phyloP scores from a whole-genome alignment of 1,140 invertebrate species.

The Bombus impatiens region DNA sequence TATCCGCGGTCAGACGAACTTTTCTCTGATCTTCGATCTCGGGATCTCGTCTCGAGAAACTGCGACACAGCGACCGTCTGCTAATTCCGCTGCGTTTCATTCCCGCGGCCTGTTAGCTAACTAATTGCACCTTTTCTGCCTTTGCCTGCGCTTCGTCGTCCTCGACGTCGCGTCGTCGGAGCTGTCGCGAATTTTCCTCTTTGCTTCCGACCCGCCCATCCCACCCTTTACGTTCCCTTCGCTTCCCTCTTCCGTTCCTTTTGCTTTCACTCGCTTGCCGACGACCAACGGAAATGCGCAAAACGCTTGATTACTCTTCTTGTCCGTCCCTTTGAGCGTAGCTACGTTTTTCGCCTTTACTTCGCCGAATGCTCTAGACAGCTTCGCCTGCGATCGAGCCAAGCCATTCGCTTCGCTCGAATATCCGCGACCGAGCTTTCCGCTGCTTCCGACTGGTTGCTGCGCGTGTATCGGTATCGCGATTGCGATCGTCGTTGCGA shows the following conservation, averaged over 20 bases:
- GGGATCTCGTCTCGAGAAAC: background rate
- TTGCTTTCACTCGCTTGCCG: slow-evolving; percentile 16
- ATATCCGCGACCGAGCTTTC: background rate
- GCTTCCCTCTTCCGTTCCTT: background rate
- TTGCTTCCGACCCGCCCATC: background rate
- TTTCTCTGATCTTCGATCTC: background rate
- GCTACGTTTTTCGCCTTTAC: background rate
- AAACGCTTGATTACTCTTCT: slow-evolving; percentile 52
- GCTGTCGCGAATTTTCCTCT: background rate
- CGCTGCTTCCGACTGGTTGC: too few species aligned
- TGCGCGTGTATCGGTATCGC: too few species aligned
- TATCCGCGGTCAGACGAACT: background rate
- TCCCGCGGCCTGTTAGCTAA: slow-evolving; percentile 37
- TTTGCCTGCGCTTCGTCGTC: background rate
- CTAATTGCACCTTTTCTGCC: slow-evolving; percentile 49
- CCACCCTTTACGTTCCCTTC: background rate
- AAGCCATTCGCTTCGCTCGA: background rate
- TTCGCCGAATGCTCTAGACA: background rate
- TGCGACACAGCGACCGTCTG: background rate
- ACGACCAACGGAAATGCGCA: slow-evolving; percentile 4
- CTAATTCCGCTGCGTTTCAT: slow-evolving; percentile 34
- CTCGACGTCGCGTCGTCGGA: too few species aligned
- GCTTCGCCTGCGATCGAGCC: background rate
- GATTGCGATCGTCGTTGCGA: too few species aligned
- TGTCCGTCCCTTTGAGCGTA: background rate